Percentiles rank a stretch among this genome's conserved stretches.
Evolutionary conservation across 2,797 vertebrate genomes (phyloP).

Genomic region (Mormyrus proboscirostris): DNA sequence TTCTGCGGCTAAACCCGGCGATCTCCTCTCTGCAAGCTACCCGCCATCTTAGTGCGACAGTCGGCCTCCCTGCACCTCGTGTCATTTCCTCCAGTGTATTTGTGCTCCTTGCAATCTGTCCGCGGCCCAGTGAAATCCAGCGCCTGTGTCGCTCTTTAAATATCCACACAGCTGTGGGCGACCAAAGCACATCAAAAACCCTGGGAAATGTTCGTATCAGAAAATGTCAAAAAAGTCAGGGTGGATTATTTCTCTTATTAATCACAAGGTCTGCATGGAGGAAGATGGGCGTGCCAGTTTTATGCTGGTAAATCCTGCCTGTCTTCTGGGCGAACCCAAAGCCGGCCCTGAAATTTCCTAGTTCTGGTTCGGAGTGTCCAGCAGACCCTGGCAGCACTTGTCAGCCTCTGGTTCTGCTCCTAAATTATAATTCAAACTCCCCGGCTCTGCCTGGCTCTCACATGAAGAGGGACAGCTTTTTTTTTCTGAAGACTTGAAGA

Average conservation of each 20-base stretch:
- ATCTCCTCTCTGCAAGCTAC: not conserved
- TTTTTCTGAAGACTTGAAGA: not conserved
- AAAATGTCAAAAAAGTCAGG: not conserved
- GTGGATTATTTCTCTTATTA: not conserved
- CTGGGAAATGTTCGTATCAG: not conserved
- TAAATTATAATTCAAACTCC: conserved; percentile 3
- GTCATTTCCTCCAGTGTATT: not conserved
- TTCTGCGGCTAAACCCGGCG: not conserved
- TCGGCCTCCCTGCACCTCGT: not conserved
- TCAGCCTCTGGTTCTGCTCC: not conserved
- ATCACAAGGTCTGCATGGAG: not conserved
- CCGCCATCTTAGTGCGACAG: not conserved
- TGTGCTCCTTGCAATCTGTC: not conserved
- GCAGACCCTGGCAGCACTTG: not conserved
- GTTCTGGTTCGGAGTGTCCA: not conserved
- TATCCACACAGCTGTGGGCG: not conserved
- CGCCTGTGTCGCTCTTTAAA: not conserved
- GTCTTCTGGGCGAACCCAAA: not conserved
- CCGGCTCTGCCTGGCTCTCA: not conserved
- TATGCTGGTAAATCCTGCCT: not conserved
- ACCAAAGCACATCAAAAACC: not conserved
- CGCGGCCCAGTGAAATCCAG: not conserved
- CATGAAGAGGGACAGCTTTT: not conserved
- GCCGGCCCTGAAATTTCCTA: not conserved
- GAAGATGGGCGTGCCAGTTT: not conserved